These are phyloP conservation scores for Dicyrtoma fusca DNA, from an alignment of 2,888 invertebrate genomes.

Conservation along the genomic window DNA sequence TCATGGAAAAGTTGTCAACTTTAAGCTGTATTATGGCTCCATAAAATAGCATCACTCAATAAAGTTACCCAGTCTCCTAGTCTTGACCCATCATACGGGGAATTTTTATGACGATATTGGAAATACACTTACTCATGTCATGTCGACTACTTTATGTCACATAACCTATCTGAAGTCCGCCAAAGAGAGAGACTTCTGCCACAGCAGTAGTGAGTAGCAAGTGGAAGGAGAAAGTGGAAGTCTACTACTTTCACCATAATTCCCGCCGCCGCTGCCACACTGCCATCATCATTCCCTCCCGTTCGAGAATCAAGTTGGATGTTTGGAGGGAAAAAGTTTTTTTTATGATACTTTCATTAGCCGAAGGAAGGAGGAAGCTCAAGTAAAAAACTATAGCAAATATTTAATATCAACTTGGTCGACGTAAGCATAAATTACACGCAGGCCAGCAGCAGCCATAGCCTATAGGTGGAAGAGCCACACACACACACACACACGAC, in stretches of 20 bases:
- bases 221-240: not conserved
- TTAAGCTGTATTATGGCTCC: constrained; percentile 11
- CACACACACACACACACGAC: too few relatives aligned
- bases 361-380: not conserved
- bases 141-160: too few relatives aligned
- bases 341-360: constrained; percentile 16
- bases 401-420: not conserved
- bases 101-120: constrained; percentile 6
- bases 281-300: too few relatives aligned
- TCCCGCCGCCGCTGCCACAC: too few relatives aligned
- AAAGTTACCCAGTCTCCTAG: constrained; percentile 8
- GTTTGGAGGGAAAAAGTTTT: too few relatives aligned
- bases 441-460: too few relatives aligned
- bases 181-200: too few relatives aligned
- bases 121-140: not conserved
- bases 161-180: too few relatives aligned
- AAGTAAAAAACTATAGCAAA: not conserved
- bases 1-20: constrained; percentile 24
- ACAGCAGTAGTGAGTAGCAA: not conserved
- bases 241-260: not conserved
- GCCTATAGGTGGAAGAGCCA: too few relatives aligned
- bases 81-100: constrained; percentile 18
- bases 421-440: constrained; percentile 2
- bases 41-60: constrained; percentile 24
- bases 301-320: too few relatives aligned